Evolutionary conservation across 2,888 invertebrate species (phyloP).

Genomic region (Hanleya hanleyi): DNA sequence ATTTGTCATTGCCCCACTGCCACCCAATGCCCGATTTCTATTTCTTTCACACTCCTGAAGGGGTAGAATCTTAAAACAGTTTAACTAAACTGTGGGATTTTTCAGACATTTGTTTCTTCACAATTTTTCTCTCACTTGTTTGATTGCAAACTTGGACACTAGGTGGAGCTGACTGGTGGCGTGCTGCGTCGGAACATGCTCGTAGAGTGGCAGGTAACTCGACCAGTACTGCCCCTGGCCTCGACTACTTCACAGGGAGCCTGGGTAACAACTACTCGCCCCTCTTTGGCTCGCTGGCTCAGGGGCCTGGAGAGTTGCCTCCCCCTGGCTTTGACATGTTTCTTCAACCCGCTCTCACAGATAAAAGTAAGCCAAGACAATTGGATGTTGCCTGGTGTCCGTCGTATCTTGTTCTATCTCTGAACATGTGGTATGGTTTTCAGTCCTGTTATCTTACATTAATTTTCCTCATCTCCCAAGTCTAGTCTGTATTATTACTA

Average conservation of each 20-base stretch:
- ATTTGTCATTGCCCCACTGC: no score
- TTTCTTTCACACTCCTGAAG: no score
- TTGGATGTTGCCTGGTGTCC: not conserved
- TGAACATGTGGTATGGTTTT: no score
- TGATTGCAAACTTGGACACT: constrained; percentile 16
- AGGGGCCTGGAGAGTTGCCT: not conserved
- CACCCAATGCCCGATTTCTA: no score
- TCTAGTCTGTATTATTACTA: no score
- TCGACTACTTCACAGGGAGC: constrained; percentile 30
- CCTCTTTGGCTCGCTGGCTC: not conserved
- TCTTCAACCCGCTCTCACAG: constrained; percentile 11
- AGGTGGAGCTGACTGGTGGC: constrained; percentile 65
- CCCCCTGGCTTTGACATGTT: constrained; percentile 12
- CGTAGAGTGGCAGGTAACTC: constrained; percentile 35
- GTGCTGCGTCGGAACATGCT: constrained; percentile 53
- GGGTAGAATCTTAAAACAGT: no score
- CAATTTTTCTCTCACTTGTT: no score
- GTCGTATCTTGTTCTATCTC: no score
- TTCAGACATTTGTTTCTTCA: no score
- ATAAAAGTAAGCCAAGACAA: not conserved
- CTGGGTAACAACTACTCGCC: constrained; percentile 23
- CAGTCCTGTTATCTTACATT: no score
- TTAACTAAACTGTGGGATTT: no score
- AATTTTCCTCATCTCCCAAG: no score
- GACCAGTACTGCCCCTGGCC: constrained; percentile 1